Evolutionary conservation across 2,888 invertebrate species (phyloP).

Genomic region (Odontocerum albicorne): DNA sequence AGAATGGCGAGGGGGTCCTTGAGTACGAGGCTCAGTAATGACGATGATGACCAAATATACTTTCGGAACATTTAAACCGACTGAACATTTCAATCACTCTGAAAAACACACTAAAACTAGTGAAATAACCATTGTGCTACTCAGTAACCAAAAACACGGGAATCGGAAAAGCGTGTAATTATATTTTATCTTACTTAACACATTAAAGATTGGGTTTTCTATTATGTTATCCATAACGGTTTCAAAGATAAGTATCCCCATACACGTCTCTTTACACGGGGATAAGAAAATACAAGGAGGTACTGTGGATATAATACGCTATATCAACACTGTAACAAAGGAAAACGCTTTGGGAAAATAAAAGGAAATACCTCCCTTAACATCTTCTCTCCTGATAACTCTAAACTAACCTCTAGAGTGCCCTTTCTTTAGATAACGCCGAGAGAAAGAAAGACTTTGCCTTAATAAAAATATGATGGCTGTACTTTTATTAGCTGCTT

Average conservation of each 20-base stretch:
- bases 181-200: too few relatives aligned
- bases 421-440: slow-evolving; percentile 11
- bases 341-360: slow-evolving; percentile 17
- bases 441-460: background rate
- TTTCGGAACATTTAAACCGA: too few relatives aligned
- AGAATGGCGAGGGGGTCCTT: too few relatives aligned
- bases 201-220: too few relatives aligned
- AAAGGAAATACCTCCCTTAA: slow-evolving; percentile 9
- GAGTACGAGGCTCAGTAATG: too few relatives aligned
- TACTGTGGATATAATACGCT: slow-evolving; percentile 27
- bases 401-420: slow-evolving; percentile 21
- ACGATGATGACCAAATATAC: too few relatives aligned
- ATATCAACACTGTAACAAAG: slow-evolving; percentile 32
- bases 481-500: background rate
- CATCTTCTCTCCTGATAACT: slow-evolving; percentile 28
- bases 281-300: slow-evolving; percentile 34
- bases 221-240: too few relatives aligned
- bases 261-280: slow-evolving; percentile 28
- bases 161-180: too few relatives aligned
- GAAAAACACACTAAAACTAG: too few relatives aligned
- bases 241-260: slow-evolving; percentile 32
- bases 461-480: slow-evolving; percentile 19
- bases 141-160: too few relatives aligned
- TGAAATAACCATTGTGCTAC: too few relatives aligned
- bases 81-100: too few relatives aligned